These are phyloP conservation scores for Paralichthys olivaceus DNA, from an alignment of 2,113 vertebrate species.

Conservation along the genomic window DNA sequence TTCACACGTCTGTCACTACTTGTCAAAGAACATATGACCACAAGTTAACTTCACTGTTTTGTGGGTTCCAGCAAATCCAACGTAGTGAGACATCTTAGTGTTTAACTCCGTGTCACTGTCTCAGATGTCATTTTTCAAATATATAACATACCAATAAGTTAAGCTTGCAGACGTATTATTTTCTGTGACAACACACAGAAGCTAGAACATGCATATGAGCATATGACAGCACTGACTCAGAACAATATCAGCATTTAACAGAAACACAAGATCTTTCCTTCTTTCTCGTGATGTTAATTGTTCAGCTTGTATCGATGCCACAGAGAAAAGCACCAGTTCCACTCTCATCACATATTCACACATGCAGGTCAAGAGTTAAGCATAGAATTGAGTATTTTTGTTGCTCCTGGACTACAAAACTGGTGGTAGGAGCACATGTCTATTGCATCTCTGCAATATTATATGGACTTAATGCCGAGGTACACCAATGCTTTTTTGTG, in stretches of 20 bases:
- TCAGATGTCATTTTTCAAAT: neutral
- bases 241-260: neutral
- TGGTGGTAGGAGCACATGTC: neutral
- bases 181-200: neutral
- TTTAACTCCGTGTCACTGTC: neutral
- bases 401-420: neutral
- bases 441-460: neutral
- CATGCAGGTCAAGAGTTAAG: neutral
- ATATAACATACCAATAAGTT: neutral
- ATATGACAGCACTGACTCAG: neutral
- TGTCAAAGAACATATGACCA: neutral
- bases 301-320: neutral
- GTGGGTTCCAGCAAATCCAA: too few species aligned
- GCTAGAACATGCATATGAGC: too few species aligned
- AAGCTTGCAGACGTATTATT: too few species aligned
- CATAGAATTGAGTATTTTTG: neutral
- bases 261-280: neutral
- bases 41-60: neutral
- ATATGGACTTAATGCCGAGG: neutral
- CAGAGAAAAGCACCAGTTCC: neutral
- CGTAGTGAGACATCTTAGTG: neutral
- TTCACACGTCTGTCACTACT: neutral
- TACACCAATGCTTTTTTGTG: neutral
- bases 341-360: neutral
- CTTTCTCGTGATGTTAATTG: neutral